phyloP scores from a whole-genome alignment of 2,113 vertebrate species.

The Melanerpes aurifrons region DNA sequence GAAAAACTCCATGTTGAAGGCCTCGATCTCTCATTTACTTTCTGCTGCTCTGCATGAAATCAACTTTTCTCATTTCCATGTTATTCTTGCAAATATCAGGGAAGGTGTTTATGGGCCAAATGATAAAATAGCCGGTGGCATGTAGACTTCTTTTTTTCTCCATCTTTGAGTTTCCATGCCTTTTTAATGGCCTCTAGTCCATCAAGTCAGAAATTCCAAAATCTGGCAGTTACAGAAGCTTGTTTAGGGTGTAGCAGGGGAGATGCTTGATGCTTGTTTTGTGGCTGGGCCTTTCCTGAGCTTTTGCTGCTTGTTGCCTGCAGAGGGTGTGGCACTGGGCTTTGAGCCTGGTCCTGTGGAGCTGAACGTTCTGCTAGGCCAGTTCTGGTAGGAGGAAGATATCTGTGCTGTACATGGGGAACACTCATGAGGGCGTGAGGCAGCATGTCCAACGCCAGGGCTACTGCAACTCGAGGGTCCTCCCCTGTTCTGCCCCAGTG shows the following conservation, averaged over 20 bases:
- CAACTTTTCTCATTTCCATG: background rate
- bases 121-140: background rate
- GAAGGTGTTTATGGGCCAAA: background rate
- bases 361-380: background rate
- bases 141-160: background rate
- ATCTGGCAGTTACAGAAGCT: background rate
- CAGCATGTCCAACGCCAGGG: rapidly evolving
- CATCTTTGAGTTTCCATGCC: background rate
- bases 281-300: background rate
- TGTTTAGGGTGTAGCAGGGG: background rate
- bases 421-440: rapidly evolving
- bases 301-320: rapidly evolving
- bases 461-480: background rate
- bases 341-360: rapidly evolving
- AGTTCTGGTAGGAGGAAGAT: background rate
- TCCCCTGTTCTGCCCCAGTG: rapidly evolving
- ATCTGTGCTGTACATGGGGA: rapidly evolving
- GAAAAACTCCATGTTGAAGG: background rate
- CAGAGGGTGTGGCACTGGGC: rapidly evolving
- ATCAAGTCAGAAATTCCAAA: background rate
- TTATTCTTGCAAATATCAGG: background rate
- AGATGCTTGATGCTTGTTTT: background rate
- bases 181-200: background rate
- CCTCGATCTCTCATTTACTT: background rate
- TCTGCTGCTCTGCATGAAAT: background rate